Evolutionary conservation across 2,888 invertebrate genomes (phyloP), one percentile per base, ranked within the genome.

Genomic region (Philereme transversata): DNA sequence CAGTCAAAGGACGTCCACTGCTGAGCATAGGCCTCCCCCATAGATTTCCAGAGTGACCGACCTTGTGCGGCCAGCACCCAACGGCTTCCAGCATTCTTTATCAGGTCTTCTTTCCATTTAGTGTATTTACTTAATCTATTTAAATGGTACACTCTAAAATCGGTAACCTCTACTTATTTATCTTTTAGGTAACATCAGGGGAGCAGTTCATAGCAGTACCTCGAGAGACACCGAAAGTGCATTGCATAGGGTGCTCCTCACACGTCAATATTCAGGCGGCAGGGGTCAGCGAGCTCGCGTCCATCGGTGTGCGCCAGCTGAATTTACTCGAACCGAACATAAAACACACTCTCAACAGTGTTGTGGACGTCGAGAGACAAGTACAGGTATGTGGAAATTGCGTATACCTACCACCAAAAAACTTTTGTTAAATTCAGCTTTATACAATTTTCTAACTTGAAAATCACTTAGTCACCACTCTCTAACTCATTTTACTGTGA

Each of bases 361-460:
- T 94, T 22, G 61, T 93, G 11, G 86, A 89, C 52, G 86, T 94
- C 1, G 93, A 94, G 73, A 86, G 93, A 76, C 94, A 94, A 84
- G 94, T 94, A 64, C 90, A 90, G 85, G 92, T 88, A 75, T 73
- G 50, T 46, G 6, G 0, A 36, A 44, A 36, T 45, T 41, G 22
- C 51, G 22, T 22, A 22, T 22, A 22, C 22, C 22, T n/a, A n/a
- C n/a, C n/a, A n/a, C 1, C 22, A 22, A 22, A 22, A 22, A 22
- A 22, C 1, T 22, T 22, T 1, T 22, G 22, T 22, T 22, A 22
- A 22, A 22, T 22, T 22, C 22, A 22, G 22, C 22, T 22, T 22
- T 3, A n/a, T n/a, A n/a, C 3, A 22, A 22, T 22, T 22, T 22
- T 22, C 22, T 22, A 22, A 22, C 22, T 22, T 22, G 22, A 22